phyloP scores from a whole-genome alignment of 2,797 vertebrate species.

The Epinephelus awoara region DNA sequence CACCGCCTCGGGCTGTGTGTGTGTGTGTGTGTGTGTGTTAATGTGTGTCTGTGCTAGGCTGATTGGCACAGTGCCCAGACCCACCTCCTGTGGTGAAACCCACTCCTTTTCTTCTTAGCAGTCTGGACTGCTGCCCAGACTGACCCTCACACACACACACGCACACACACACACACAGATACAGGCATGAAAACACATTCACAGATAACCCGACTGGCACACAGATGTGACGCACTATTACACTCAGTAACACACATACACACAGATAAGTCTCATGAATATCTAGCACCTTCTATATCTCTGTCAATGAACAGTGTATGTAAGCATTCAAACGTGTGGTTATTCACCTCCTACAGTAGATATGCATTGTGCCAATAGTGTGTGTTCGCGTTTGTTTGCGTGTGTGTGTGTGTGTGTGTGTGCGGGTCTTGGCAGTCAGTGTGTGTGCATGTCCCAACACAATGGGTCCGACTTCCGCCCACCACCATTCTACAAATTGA shows the following conservation, averaged over 20 bases:
- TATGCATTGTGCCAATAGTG: not conserved
- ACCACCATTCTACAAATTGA: slow-evolving; percentile 22
- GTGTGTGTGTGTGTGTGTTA: slow-evolving; percentile 41
- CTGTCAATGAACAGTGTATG: not conserved
- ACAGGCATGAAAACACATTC: slow-evolving; percentile 14
- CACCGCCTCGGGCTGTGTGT: slow-evolving; percentile 61
- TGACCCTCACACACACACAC: slow-evolving; percentile 61
- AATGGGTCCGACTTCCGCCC: slow-evolving; percentile 41
- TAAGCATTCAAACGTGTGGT: not conserved
- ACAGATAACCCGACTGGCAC: slow-evolving; percentile 19
- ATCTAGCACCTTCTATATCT: not conserved
- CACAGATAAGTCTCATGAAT: slow-evolving; percentile 5
- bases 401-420: not conserved
- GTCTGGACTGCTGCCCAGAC: slow-evolving; percentile 77
- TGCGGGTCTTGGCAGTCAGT: slow-evolving; percentile 27
- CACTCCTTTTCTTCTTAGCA: slow-evolving; percentile 74
- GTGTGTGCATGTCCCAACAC: slow-evolving; percentile 36
- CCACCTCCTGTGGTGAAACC: slow-evolving; percentile 78
- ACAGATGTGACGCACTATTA: slow-evolving; percentile 11
- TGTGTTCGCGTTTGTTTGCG: slow-evolving; percentile 5
- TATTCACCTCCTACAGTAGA: not conserved
- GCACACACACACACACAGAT: slow-evolving; percentile 25
- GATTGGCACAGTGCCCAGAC: slow-evolving; percentile 74
- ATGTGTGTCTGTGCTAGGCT: slow-evolving; percentile 35
- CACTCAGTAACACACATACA: slow-evolving; percentile 23